phyloP scores from a whole-genome alignment of 2,797 vertebrate species.

The Silurus lanzhouensis region DNA sequence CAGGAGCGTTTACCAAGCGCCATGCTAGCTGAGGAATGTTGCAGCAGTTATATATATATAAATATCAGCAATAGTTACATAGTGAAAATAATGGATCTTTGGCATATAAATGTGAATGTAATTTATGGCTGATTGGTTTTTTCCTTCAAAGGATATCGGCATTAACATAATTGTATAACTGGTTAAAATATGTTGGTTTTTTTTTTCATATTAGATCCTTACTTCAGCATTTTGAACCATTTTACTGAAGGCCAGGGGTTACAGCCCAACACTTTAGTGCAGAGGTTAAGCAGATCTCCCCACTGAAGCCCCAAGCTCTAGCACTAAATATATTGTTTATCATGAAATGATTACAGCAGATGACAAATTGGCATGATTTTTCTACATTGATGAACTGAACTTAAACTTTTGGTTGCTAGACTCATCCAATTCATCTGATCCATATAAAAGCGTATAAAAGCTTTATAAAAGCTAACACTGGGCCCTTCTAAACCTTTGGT shows the following conservation, averaged over 20 bases:
- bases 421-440: no score
- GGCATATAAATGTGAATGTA: neutral
- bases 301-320: neutral
- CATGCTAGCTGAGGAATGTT: neutral
- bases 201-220: no score
- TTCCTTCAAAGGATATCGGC: neutral
- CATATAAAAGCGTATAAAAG: no score
- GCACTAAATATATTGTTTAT: neutral
- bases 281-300: neutral
- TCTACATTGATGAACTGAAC: no score
- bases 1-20: neutral
- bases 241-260: neutral
- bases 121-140: neutral
- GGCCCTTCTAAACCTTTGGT: no score
- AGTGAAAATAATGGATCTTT: neutral
- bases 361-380: neutral
- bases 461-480: no score
- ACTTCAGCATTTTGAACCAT: neutral
- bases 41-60: neutral
- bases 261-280: neutral
- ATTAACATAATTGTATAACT: no score
- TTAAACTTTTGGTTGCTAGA: no score
- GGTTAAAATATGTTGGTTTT: no score
- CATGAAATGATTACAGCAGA: neutral
- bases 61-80: no score